phyloP scores from a whole-genome alignment of 2,113 vertebrate genomes.

The Cranoglanis bouderius region DNA sequence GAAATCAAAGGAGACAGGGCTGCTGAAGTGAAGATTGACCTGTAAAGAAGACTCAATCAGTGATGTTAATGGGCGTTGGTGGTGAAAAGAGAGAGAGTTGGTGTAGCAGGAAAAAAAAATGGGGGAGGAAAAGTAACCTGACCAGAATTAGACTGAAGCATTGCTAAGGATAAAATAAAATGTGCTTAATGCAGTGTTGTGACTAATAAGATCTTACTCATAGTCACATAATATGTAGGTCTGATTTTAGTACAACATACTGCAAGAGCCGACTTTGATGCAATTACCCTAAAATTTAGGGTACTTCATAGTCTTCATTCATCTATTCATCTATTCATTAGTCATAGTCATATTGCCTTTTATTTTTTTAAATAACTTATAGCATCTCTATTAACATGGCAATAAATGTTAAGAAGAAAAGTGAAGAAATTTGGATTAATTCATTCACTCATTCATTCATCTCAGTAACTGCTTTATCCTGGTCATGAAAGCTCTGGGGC shows the following conservation, averaged over 20 bases:
- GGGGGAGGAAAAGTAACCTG: neutral
- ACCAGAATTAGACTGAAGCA: neutral
- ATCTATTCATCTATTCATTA: neutral
- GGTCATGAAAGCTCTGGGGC: neutral
- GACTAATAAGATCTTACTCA: neutral
- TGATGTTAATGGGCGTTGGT: conserved; percentile 44
- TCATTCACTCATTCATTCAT: neutral
- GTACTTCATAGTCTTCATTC: no score
- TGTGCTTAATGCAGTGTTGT: neutral
- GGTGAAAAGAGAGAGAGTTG: conserved; percentile 29
- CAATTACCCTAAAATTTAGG: neutral
- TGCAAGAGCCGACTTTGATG: neutral
- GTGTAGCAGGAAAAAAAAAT: conserved; percentile 23
- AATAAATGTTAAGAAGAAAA: neutral
- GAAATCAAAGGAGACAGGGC: conserved; percentile 59
- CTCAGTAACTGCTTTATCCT: neutral
- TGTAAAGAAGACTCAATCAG: conserved; percentile 59
- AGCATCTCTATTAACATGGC: neutral
- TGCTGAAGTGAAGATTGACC: conserved; percentile 54
- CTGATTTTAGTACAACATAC: neutral
- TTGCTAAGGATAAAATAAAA: neutral
- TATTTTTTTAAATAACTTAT: no score
- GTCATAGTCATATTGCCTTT: neutral
- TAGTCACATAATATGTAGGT: neutral
- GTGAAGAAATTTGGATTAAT: neutral